Conservation (phyloP, 2,113 vertebrate species). For the Otis tarda region DNA sequence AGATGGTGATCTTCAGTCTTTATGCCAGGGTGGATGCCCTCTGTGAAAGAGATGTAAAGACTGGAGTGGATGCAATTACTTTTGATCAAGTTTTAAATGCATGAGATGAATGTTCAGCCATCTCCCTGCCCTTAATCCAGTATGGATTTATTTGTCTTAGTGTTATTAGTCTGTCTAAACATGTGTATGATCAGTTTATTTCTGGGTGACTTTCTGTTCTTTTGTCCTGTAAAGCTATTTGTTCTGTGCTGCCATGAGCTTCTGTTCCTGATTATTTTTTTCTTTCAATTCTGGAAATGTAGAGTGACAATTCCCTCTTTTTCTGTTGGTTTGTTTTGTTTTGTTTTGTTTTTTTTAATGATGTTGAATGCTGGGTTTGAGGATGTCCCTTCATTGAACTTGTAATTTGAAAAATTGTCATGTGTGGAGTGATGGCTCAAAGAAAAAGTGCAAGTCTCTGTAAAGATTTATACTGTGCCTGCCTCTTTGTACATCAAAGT, state of each 20-base stretch:
- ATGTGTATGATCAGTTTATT: conserved; percentile 39
- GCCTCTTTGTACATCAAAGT: background rate
- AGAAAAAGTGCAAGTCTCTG: background rate
- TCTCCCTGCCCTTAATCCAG: conserved; percentile 18
- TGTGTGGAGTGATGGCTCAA: background rate
- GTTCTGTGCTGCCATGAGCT: background rate
- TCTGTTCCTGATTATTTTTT: background rate
- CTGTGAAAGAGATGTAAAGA: background rate
- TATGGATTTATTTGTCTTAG: conserved; percentile 1
- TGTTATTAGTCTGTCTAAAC: conserved; percentile 42
- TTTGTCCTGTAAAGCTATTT: conserved; percentile 1
- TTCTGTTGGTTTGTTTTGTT: background rate
- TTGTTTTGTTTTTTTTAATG: background rate
- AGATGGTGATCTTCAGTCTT: background rate
- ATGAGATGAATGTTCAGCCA: background rate
- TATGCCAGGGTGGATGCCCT: background rate
- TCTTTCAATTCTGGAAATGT: background rate
- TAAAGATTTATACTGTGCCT: background rate
- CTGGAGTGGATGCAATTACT: background rate
- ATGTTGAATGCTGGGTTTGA: background rate
- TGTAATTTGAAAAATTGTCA: background rate
- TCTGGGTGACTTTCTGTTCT: conserved; percentile 43
- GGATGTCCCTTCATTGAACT: background rate
- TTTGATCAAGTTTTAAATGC: background rate
- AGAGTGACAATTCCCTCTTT: background rate